These are phyloP conservation scores for Calycopis cecrops DNA, from an alignment of 1,140 invertebrate species.

Conservation along the genomic window DNA sequence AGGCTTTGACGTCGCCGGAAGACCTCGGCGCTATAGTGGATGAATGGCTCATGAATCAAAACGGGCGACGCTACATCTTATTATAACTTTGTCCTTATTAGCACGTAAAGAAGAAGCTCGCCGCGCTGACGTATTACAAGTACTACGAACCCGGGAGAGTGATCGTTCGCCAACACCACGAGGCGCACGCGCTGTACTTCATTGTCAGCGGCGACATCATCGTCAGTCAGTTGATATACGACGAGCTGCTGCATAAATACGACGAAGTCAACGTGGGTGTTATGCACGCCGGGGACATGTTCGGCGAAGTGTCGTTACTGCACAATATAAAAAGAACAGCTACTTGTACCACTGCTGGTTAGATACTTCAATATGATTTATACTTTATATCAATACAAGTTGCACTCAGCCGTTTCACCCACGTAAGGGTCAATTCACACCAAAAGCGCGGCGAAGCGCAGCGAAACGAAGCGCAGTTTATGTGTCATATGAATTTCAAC, in stretches of 20 bases:
- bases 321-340: constrained; percentile 76
- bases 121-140: constrained; percentile 74
- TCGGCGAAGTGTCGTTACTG: constrained; percentile 79
- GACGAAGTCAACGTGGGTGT: constrained; percentile 60
- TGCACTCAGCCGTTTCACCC: too few species aligned
- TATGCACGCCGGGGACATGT: constrained; percentile 75
- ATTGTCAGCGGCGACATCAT: constrained; percentile 76
- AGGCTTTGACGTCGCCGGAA: too few species aligned
- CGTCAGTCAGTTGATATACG: constrained; percentile 67
- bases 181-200: constrained; percentile 76
- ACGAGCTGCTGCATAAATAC: constrained; percentile 69
- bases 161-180: constrained; percentile 76
- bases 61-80: too few species aligned
- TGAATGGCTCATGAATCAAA: too few species aligned
- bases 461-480: too few species aligned
- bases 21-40: too few species aligned
- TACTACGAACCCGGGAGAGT: constrained; percentile 73
- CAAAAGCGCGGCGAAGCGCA: too few species aligned
- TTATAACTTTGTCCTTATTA: constrained; percentile 27
- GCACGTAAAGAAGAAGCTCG: constrained; percentile 73
- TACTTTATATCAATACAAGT: too few species aligned
- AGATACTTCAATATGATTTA: too few species aligned
- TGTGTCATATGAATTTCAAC: too few species aligned
- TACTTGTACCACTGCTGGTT: constrained; percentile 75
- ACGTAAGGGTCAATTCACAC: too few species aligned